These are phyloP conservation scores for Anguilla rostrata DNA, from an alignment of 2,113 vertebrate species.

Conservation along the genomic window DNA sequence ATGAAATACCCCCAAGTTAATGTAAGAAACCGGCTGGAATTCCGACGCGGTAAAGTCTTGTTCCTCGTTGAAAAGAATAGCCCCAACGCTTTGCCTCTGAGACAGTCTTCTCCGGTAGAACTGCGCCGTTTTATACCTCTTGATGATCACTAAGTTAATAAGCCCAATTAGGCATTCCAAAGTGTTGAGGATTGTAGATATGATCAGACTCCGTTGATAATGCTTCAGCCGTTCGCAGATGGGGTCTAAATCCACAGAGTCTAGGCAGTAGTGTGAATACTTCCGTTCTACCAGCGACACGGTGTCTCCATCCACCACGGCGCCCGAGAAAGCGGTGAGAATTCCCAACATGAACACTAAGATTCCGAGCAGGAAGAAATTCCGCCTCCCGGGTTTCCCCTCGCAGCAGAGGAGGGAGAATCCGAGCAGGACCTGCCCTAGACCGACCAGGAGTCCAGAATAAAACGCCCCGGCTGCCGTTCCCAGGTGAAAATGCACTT, in stretches of 20 bases:
- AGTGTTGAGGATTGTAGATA: slow-evolving; percentile 89
- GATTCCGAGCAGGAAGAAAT: slow-evolving; percentile 86
- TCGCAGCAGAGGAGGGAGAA: slow-evolving; percentile 82
- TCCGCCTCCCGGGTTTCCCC: slow-evolving; percentile 78
- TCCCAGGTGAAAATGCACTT: slow-evolving; percentile 84
- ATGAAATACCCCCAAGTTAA: slow-evolving; percentile 83
- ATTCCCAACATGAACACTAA: slow-evolving; percentile 88
- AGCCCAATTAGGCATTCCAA: slow-evolving; percentile 88
- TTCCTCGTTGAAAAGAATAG: slow-evolving; percentile 79
- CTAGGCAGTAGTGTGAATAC: slow-evolving; percentile 85
- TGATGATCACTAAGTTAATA: slow-evolving; percentile 82
- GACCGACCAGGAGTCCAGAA: slow-evolving; percentile 83
- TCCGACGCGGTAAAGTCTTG: slow-evolving; percentile 75
- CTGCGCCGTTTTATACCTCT: slow-evolving; percentile 82
- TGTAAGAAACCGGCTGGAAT: slow-evolving; percentile 88
- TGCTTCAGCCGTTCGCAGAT: slow-evolving; percentile 84
- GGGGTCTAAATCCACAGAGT: slow-evolving; percentile 58
- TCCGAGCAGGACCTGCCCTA: slow-evolving; percentile 82
- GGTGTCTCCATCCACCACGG: slow-evolving; percentile 92
- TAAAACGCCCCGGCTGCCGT: slow-evolving; percentile 88
- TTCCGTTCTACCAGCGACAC: slow-evolving; percentile 90
- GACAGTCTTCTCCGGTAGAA: slow-evolving; percentile 70
- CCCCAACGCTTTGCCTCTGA: slow-evolving; percentile 72
- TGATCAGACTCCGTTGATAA: slow-evolving; percentile 85
- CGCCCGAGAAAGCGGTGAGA: slow-evolving; percentile 90